These are phyloP conservation scores for Campodea augens DNA, from an alignment of 1,140 invertebrate species.

Conservation along the genomic window DNA sequence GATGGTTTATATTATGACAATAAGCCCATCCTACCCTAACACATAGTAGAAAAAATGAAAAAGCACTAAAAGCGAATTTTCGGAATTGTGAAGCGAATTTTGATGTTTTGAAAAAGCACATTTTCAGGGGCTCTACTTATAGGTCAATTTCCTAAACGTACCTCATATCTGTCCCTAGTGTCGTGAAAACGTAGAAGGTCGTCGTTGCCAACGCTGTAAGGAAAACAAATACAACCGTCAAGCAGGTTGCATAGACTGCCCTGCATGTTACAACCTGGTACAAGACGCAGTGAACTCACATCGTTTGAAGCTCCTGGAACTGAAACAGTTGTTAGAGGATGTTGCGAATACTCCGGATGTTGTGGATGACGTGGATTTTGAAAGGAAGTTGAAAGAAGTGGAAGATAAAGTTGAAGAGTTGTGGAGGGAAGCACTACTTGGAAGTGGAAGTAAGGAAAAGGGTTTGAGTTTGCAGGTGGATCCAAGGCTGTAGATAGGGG, in stretches of 20 bases:
- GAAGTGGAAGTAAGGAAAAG: slow-evolving; percentile 36
- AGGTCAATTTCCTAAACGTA: background rate
- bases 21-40: no score
- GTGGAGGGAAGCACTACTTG: slow-evolving; percentile 42
- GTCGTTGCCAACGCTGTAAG: slow-evolving; percentile 78
- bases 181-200: slow-evolving; percentile 73
- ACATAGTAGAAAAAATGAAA: no score
- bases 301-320: slow-evolving; percentile 46
- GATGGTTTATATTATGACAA: no score
- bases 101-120: no score
- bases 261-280: slow-evolving; percentile 81
- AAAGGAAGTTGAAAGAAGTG: slow-evolving; percentile 48
- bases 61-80: no score
- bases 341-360: slow-evolving; percentile 54
- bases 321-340: slow-evolving; percentile 45
- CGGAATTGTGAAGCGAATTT: no score
- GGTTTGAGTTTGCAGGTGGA: no score
- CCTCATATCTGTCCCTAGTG: slow-evolving; percentile 30
- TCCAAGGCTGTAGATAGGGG: no score
- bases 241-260: slow-evolving; percentile 71
- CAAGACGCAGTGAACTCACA: slow-evolving; percentile 70
- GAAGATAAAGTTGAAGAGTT: slow-evolving; percentile 47
- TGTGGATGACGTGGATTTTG: slow-evolving; percentile 66
- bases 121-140: no score
- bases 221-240: slow-evolving; percentile 78